Evolutionary conservation across 2,888 invertebrate species (phyloP).

Genomic region (Metalampra italica): DNA sequence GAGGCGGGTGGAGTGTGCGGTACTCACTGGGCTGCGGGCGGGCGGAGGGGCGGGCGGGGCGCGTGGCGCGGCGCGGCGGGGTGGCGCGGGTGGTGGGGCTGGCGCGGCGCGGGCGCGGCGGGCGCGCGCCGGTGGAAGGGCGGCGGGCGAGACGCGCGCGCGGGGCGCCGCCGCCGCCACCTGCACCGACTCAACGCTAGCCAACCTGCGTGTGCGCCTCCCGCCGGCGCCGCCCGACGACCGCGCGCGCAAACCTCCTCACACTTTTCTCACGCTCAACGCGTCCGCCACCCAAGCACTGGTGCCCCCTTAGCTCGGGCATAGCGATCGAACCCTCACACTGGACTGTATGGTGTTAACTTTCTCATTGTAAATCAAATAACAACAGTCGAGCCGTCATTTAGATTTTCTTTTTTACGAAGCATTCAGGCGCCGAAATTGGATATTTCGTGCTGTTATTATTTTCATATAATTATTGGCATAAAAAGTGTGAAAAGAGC

Average conservation of each 20-base stretch:
- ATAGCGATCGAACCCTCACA: not conserved
- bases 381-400: too few relatives aligned
- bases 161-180: constrained; percentile 65
- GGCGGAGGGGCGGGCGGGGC: not conserved
- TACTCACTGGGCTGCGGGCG: not conserved
- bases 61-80: constrained; percentile 51
- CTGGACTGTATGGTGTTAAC: too few relatives aligned
- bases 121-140: constrained; percentile 68
- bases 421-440: too few relatives aligned
- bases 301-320: not conserved
- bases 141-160: constrained; percentile 75
- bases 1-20: not conserved
- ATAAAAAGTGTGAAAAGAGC: constrained; percentile 39
- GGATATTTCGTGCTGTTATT: too few relatives aligned
- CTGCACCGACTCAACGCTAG: constrained; percentile 53
- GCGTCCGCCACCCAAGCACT: not conserved
- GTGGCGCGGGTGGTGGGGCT: constrained; percentile 34
- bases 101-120: constrained; percentile 66
- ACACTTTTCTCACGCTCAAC: constrained; percentile 2
- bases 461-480: too few relatives aligned
- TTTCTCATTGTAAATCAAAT: too few relatives aligned
- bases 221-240: constrained; percentile 8
- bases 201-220: constrained; percentile 9
- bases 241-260: constrained; percentile 15
- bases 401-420: too few relatives aligned